phyloP scores from a whole-genome alignment of 64 coral and sea anemone species.

The Porites lutea region DNA sequence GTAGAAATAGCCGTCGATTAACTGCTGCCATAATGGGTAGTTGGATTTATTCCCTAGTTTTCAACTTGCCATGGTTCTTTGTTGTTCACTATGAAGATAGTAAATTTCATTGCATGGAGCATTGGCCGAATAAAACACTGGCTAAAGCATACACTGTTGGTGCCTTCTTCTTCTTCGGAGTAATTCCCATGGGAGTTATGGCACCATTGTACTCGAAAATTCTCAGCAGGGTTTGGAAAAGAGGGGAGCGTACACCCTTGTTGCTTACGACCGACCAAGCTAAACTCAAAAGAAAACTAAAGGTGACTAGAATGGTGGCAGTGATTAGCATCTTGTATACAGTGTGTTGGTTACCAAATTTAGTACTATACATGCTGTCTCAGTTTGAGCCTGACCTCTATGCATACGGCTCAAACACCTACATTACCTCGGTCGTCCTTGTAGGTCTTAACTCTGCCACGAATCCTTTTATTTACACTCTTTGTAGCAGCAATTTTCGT shows the following conservation, averaged over 20 bases:
- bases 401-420: not conserved
- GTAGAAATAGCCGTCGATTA: not conserved
- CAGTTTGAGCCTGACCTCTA: not conserved
- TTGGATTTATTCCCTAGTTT: conserved; percentile 46
- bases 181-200: conserved; percentile 36
- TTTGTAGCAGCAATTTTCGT: conserved; percentile 44
- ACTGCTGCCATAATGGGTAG: not conserved
- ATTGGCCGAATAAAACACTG: conserved; percentile 30
- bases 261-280: not conserved
- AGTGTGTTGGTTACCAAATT: conserved; percentile 53
- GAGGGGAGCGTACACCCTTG: not conserved
- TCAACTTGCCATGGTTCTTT: conserved; percentile 58
- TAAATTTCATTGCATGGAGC: conserved; percentile 31
- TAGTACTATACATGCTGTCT: conserved; percentile 54
- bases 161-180: conserved; percentile 33
- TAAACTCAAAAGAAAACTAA: conserved; percentile 1
- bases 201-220: not conserved
- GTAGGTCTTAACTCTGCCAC: conserved; percentile 55
- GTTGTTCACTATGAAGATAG: conserved; percentile 4
- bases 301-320: conserved; percentile 51
- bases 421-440: conserved; percentile 27
- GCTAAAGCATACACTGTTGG: conserved; percentile 10
- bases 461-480: conserved; percentile 57
- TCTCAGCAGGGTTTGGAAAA: conserved; percentile 32
- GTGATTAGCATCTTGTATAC: conserved; percentile 47